These are phyloP conservation scores for Saguinus midas DNA, from an alignment of 2,113 vertebrate genomes.

Conservation along the genomic window DNA sequence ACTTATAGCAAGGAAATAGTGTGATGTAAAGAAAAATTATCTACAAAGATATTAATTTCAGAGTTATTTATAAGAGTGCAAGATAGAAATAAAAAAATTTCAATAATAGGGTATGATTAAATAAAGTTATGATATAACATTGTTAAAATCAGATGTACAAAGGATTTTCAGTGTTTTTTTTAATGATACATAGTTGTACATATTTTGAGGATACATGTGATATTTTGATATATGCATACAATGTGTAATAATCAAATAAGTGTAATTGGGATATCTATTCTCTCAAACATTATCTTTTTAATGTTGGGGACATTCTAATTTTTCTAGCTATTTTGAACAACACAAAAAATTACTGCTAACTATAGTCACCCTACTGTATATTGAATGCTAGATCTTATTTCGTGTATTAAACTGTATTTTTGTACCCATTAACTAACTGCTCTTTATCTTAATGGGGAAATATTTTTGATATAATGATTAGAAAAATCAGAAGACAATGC, in stretches of 20 bases:
- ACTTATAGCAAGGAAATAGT: not conserved
- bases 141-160: not conserved
- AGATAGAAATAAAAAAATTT: constrained; percentile 3
- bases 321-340: not conserved
- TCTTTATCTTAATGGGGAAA: not conserved
- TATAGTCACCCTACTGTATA: not conserved
- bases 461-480: not conserved
- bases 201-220: not conserved
- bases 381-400: not conserved
- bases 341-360: not conserved
- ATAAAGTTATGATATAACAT: not conserved
- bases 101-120: not conserved
- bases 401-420: not conserved
- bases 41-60: not conserved
- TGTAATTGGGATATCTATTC: not conserved
- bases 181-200: not conserved
- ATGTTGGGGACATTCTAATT: not conserved
- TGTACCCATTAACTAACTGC: not conserved
- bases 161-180: not conserved
- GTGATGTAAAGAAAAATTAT: not conserved
- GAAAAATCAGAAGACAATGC: not conserved
- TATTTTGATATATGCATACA: not conserved
- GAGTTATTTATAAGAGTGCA: not conserved
- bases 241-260: not conserved
- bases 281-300: not conserved